Evolutionary conservation across 2,797 vertebrate species (phyloP), one percentile per base, ranked within the genome.

Genomic region (Bucorvus abyssinicus): DNA sequence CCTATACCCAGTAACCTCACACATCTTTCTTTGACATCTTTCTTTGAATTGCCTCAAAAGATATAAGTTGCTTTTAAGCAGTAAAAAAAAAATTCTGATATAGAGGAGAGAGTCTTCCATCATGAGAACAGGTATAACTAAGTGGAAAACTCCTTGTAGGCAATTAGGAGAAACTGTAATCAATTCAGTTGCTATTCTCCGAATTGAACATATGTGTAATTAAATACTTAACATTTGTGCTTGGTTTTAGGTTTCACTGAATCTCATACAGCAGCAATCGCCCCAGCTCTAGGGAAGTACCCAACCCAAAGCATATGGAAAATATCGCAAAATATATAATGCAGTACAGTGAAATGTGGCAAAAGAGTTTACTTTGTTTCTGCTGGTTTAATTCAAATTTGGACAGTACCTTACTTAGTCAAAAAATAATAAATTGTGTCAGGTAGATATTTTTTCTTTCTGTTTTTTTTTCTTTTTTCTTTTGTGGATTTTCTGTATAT

Each of bases 401-500:
- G 87, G 29, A 40, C 20, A 73, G 34, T 75, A 69, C 7, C 32
- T 67, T 81, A 70, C 29, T 65, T 50, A 78, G 47, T 34, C 7
- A 65, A 69, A 76, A 57, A 78, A 1, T 18, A 65, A 32, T 19
- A 69, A 26, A 75, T 22, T 6, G 0, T 68, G 19, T 75, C 23
- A 63, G 12, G 24, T 34, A 49, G 24, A 69, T 56, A 29, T 53
- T 63, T 36, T 50, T 3, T 1, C 57, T 56, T 42, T 47, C 34
- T 45, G 56, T 15, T 14, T 59, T 47, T 44, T 23, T 47, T 24
- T 1, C 61, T 59, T 40, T 47, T 42, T 47, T 68, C 10, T 45
- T 68, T 49, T 7, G 11, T 84, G 50, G 15, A 49, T 83, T 94
- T 90, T 95, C 67, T 95, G 86, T 81, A 95, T 76, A 34, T 89